Base-by-base conservation (phyloP, 1,140 invertebrate species). In the Protaetia brevitarsis region DNA sequence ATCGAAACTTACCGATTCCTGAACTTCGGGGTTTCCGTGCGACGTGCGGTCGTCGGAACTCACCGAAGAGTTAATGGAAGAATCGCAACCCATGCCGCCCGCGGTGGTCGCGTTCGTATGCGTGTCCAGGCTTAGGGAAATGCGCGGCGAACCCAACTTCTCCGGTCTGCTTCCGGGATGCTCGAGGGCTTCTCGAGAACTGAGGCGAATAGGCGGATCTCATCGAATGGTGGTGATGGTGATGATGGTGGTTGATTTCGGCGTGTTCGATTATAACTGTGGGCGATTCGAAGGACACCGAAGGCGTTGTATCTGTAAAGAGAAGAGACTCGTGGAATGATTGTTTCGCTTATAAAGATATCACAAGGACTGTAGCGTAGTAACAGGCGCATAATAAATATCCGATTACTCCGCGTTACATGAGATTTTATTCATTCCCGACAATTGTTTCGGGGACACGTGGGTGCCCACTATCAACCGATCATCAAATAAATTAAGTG, bases 181-280 rank as follows among this genome's bases (percentile, higher is more conserved):
- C 59, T 76, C 76, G 62, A 77, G 75, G n/a, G 65, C 75, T 77
- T 21, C 75, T 65, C 7, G 74, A 76, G 11, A 74, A 65, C 51
- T 74, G 74, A 27, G 71, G 72, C n/a, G 60, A 37, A 10, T 59
- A 23, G 10, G 13, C 2, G 31, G 57, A 37, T 37, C 29, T 51
- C 19, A 27, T 63, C 36, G 31, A 34, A 36, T 27, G 28, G 34
- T 34, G 19, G 56, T 41, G n/a, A n/a, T n/a, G 29, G 62, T 65
- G 21, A 45, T 23, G 30, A 36, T 36, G 23, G 34, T 56, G 31
- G 63, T 67, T 31, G 59, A 37, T 26, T 59, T 66, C 61, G 56
- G 62, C 66, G 58, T 36, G 60, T 37, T 69, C 65, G 26, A 68
- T 21, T 64, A 66, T 64, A 62, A 66, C 45, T n/a, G 64, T 23